phyloP scores from a whole-genome alignment of 2,113 vertebrate species.

The Ailuropoda melanoleuca region DNA sequence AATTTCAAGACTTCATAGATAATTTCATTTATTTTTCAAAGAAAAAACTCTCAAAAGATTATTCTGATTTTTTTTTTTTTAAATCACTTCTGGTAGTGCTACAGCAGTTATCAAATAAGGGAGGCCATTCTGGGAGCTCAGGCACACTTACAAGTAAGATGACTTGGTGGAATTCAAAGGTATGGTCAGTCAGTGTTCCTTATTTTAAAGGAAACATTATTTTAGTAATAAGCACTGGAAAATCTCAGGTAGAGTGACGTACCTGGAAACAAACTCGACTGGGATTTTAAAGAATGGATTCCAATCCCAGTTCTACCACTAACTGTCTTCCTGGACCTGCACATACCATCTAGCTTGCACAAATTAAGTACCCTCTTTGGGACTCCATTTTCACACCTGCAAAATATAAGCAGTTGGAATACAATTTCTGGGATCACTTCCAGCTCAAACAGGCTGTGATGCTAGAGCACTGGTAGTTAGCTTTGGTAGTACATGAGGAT shows the following conservation, averaged over 20 bases:
- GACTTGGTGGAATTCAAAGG: background rate
- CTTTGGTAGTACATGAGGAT: background rate
- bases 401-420: background rate
- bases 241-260: background rate
- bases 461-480: background rate
- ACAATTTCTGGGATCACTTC: conserved; percentile 12
- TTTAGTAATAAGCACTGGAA: background rate
- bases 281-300: background rate
- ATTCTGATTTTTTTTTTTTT: background rate
- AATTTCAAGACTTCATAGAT: background rate
- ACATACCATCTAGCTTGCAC: background rate
- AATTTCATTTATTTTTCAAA: conserved; percentile 41
- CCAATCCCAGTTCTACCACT: background rate
- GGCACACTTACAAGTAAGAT: background rate
- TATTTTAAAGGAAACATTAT: background rate
- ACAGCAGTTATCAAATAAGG: background rate
- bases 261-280: background rate
- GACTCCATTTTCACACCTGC: background rate
- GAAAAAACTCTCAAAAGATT: background rate
- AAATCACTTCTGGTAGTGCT: background rate
- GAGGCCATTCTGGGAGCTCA: background rate
- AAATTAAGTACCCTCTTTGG: background rate
- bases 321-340: background rate
- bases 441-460: background rate
- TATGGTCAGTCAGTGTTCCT: background rate